phyloP scores from a whole-genome alignment of 1,140 invertebrate species.

The Apis cerana region DNA sequence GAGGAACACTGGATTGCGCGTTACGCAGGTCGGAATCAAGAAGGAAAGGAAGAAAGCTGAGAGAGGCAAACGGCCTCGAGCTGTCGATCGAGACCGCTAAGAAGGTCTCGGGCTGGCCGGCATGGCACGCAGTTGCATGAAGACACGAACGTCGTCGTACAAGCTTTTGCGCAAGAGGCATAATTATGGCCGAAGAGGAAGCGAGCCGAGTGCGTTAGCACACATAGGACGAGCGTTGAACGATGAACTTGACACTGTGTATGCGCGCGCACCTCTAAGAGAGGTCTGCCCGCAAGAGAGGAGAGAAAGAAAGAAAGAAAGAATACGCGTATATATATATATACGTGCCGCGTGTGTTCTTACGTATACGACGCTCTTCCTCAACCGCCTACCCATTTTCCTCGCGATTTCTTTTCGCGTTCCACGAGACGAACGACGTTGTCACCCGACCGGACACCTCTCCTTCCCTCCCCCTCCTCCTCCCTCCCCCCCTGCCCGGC shows the following conservation, averaged over 20 bases:
- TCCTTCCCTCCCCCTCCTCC: no score
- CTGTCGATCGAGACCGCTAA: slow-evolving; percentile 61
- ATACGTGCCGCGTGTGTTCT: background rate
- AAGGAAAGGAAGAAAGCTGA: slow-evolving; percentile 31
- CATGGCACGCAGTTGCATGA: slow-evolving; percentile 55
- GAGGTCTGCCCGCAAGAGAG: background rate
- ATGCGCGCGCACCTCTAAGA: slow-evolving; percentile 14
- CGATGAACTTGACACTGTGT: slow-evolving; percentile 69
- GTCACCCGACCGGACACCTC: background rate
- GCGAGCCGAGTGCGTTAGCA: slow-evolving; percentile 66
- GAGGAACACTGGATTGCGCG: background rate
- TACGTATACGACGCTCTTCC: slow-evolving; percentile 9
- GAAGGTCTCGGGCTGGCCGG: slow-evolving; percentile 52
- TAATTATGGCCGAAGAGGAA: slow-evolving; percentile 68
- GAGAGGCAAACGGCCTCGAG: slow-evolving; percentile 61
- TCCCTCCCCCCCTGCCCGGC: background rate
- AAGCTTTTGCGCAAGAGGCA: slow-evolving; percentile 66
- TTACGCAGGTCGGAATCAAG: background rate
- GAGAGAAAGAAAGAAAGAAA: slow-evolving; percentile 21
- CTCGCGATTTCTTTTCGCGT: slow-evolving; percentile 32
- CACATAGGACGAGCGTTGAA: slow-evolving; percentile 68
- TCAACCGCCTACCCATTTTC: slow-evolving; percentile 53
- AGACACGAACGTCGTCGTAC: slow-evolving; percentile 63
- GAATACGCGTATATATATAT: background rate
- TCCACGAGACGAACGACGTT: slow-evolving; percentile 39